A percentile compares a stretch with the other conserved stretches of the same genome.
Evolutionary conservation across 2,797 vertebrate genomes (phyloP).

Genomic region (Lophura swinhoii): DNA sequence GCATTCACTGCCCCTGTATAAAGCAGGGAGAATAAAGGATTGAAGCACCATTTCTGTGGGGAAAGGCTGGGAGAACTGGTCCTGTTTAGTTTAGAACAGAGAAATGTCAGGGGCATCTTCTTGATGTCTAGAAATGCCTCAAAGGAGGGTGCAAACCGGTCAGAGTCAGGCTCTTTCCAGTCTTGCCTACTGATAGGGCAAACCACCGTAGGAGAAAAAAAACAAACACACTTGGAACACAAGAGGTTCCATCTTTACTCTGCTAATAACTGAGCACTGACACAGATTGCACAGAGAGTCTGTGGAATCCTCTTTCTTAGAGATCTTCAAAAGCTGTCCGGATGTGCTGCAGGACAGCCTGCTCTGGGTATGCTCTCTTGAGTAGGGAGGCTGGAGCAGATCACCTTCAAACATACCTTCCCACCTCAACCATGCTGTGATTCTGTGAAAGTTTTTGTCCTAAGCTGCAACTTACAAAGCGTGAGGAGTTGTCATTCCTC

Average conservation of each 20-base stretch:
- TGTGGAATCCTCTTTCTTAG: neutral
- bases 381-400: neutral
- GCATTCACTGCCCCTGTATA: neutral
- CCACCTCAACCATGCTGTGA: neutral
- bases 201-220: neutral
- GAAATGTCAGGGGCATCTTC: neutral
- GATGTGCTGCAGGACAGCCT: neutral
- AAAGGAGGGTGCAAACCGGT: neutral
- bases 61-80: neutral
- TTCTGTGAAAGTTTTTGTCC: conserved; percentile 45
- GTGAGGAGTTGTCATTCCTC: conserved; percentile 85
- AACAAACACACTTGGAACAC: no score
- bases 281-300: neutral
- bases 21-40: neutral
- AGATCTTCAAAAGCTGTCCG: neutral
- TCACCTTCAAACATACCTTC: neutral
- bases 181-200: neutral
- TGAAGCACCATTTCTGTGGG: neutral
- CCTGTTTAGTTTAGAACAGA: neutral
- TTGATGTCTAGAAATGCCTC: neutral
- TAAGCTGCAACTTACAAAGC: conserved; percentile 79
- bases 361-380: no score
- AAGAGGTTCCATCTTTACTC: neutral
- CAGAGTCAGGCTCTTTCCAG: neutral
- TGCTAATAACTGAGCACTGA: neutral